Evolutionary conservation across 2,113 vertebrate genomes (phyloP).

Genomic region (Tragelaphus strepsiceros): DNA sequence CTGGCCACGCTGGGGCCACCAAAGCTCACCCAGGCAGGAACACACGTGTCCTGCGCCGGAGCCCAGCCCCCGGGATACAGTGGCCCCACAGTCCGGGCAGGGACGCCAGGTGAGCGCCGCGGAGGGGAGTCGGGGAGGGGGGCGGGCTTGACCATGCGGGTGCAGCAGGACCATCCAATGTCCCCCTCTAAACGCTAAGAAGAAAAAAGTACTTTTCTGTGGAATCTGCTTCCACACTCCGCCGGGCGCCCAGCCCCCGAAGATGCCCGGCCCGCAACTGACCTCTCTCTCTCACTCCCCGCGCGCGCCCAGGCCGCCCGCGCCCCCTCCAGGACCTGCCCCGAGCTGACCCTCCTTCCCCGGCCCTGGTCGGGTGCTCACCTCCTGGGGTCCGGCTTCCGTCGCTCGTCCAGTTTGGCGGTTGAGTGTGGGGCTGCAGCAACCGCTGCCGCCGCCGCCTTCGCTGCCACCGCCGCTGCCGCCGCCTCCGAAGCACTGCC

Average conservation of each 20-base stretch:
- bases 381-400: constrained; percentile 79
- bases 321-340: neutral
- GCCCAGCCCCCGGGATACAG: neutral
- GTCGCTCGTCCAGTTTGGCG: constrained; percentile 80
- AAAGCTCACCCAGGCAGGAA: neutral
- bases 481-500: constrained; percentile 35
- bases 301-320: neutral
- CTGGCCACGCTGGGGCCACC: neutral
- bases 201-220: neutral
- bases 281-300: neutral
- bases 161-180: neutral
- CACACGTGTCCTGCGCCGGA: constrained; percentile 46
- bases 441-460: neutral
- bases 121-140: neutral
- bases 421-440: constrained; percentile 59
- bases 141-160: neutral
- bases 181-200: neutral
- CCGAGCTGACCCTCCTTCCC: neutral
- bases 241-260: neutral
- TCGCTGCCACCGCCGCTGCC: neutral
- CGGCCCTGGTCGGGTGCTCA: constrained; percentile 43
- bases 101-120: neutral
- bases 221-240: neutral
- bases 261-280: constrained; percentile 42
- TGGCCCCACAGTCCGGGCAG: neutral